Base-by-base conservation (phyloP, 2,888 invertebrate genomes). In the Cylloceria caligata region DNA sequence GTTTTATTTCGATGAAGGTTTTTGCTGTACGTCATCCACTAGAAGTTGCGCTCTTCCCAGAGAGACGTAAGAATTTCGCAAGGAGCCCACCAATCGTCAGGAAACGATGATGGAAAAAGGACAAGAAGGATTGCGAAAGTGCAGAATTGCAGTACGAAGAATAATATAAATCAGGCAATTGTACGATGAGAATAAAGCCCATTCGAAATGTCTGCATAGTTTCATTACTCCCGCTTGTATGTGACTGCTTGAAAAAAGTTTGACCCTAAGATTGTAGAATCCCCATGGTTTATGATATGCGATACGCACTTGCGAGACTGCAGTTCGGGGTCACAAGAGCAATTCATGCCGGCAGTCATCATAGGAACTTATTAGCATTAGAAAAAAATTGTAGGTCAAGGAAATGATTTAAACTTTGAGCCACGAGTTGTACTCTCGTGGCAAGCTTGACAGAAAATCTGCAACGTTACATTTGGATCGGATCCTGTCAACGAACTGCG, bases 171-270 rank as follows among this genome's bases (percentile, higher is more conserved):
- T 60, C 11, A 16, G 34, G 19, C 34, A 9, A 60, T 77, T 85
- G 81, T 83, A 75, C 67, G 69, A 81, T 81, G 55, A 67, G 42
- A 84, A 85, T 84, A 85, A 85, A 85, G 55, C 16, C 60, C 67
- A 72, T 84, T 24, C 67, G 11, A 79, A 69, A 75, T 69, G 80
- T 83, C 27, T 78, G 9, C 74, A 72, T 79, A 79, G 82, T 84
- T 83, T 85, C 36, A 60, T 60, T 60, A 34, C 19, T 13, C 60
- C 60, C 60, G 19, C 6, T 60, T 30, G 34, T 60, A 7, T 9
- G 34, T 34, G 16, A 7, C 7, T n/a, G 34, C 7, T 57, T 16
- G 3, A 7, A 2, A 16, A 7, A 34, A 16, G 3, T 0, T 34
- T 16, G 57, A 6, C 3, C 27, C 24, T 27, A 13, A 4, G 39